Evolutionary conservation across 1,140 invertebrate species (phyloP), one percentile per base, ranked within the genome.

Genomic region (Campoletis sonorensis): DNA sequence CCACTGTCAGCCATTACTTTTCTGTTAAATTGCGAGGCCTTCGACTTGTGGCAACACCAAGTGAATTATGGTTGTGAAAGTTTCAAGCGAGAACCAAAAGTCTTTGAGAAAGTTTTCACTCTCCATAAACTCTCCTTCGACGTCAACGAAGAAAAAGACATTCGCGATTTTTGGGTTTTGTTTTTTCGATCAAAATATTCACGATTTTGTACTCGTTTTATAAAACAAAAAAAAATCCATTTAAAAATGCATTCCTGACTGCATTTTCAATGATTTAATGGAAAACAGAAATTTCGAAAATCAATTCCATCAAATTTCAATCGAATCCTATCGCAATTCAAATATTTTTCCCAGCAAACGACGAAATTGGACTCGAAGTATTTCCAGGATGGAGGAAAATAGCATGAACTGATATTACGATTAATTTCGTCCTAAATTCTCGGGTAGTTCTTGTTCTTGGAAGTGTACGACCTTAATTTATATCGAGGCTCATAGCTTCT

Each of bases 341-440:
- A n/a, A n/a, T n/a, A n/a, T n/a, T n/a, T n/a, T n/a, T n/a, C n/a
- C n/a, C n/a, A n/a, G n/a, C n/a, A n/a, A n/a, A n/a, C n/a, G n/a
- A n/a, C n/a, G n/a, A n/a, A n/a, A n/a, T n/a, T n/a, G n/a, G n/a
- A n/a, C n/a, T n/a, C n/a, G n/a, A n/a, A n/a, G 49, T 51, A 4
- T 51, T 18, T 51, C 49, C 49, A 51, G 49, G 15, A 51, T 51
- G 49, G 1, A 51, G 49, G n/a, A n/a, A n/a, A n/a, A n/a, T n/a
- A n/a, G 49, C 30, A 33, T 33, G 2, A 33, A 2, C 30, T 89
- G 86, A 92, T 90, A 87, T 87, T 86, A 88, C 91, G 86, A 92
- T 91, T 91, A 91, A 92, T 92, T 91, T 84, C 85, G 84, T 88
- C 89, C 87, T 92, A 92, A 91, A 92, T 92, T 91, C 89, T 88